These are phyloP conservation scores for Branchinecta lindahli DNA, from an alignment of 1,140 invertebrate species.

Conservation along the genomic window DNA sequence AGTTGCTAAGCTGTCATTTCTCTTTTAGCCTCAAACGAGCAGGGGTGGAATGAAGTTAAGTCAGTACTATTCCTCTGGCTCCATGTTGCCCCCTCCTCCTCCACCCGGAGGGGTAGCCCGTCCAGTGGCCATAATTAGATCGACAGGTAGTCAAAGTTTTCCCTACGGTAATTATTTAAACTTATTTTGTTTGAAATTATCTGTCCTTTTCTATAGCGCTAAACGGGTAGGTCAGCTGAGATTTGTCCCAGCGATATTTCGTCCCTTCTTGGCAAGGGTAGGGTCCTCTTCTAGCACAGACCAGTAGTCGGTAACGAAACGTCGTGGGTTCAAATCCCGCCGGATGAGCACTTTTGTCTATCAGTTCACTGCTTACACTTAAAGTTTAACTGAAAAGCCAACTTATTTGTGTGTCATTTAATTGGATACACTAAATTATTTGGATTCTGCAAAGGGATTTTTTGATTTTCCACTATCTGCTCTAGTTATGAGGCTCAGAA, in stretches of 20 bases:
- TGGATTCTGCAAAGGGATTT: too few species aligned
- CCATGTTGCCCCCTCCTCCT: constrained; percentile 82
- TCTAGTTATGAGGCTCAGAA: too few species aligned
- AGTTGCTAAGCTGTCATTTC: too few species aligned
- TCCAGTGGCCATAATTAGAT: constrained; percentile 84
- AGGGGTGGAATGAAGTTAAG: constrained; percentile 41
- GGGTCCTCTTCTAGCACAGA: constrained; percentile 19
- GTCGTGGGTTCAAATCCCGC: too few species aligned
- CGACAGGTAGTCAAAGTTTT: constrained; percentile 42
- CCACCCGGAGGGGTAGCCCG: constrained; percentile 79
- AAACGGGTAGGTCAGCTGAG: too few species aligned
- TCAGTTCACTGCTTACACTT: too few species aligned
- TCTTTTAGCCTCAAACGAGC: constrained; percentile 20
- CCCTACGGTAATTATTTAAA: constrained; percentile 16
- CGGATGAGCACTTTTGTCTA: too few species aligned
- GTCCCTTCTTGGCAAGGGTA: constrained; percentile 13
- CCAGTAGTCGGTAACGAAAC: constrained; percentile 23
- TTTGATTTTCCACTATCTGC: too few species aligned
- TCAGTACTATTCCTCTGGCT: constrained; percentile 74
- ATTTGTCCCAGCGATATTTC: too few species aligned
- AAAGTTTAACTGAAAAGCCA: too few species aligned
- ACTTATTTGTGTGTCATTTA: too few species aligned
- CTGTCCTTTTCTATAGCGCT: constrained; percentile 7
- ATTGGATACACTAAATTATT: too few species aligned
- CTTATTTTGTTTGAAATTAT: constrained; percentile 12